phyloP scores from a whole-genome alignment of 2,888 invertebrate genomes.

The Sminthurides aquaticus region DNA sequence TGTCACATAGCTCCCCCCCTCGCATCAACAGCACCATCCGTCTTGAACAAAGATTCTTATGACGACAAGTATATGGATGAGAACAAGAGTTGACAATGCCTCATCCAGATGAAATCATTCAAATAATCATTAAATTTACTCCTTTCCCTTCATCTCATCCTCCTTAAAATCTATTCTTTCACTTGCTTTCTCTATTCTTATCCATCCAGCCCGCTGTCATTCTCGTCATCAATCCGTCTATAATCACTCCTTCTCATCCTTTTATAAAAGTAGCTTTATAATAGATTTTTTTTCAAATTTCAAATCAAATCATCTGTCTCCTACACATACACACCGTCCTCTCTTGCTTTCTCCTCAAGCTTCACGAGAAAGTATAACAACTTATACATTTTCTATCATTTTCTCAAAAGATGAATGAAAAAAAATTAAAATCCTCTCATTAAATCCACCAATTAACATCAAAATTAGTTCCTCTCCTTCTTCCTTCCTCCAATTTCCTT shows the following conservation, averaged over 20 bases:
- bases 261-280: not conserved
- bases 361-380: too few relatives aligned
- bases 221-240: not conserved
- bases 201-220: not conserved
- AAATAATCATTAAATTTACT: not conserved
- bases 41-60: too few relatives aligned
- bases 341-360: not conserved
- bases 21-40: not conserved
- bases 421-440: not conserved
- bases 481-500: not conserved
- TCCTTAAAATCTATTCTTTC: not conserved
- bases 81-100: too few relatives aligned
- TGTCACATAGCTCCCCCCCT: slow-evolving; percentile 6
- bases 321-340: too few relatives aligned
- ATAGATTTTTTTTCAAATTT: not conserved
- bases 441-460: not conserved
- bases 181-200: not conserved
- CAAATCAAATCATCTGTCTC: not conserved
- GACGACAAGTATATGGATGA: too few relatives aligned
- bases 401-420: not conserved
- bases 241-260: not conserved
- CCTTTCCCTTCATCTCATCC: too few relatives aligned
- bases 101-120: too few relatives aligned
- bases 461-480: not conserved
- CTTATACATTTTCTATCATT: not conserved